These are phyloP conservation scores for Acanthochromis polyacanthus DNA, from an alignment of 2,113 vertebrate genomes.

Conservation along the genomic window DNA sequence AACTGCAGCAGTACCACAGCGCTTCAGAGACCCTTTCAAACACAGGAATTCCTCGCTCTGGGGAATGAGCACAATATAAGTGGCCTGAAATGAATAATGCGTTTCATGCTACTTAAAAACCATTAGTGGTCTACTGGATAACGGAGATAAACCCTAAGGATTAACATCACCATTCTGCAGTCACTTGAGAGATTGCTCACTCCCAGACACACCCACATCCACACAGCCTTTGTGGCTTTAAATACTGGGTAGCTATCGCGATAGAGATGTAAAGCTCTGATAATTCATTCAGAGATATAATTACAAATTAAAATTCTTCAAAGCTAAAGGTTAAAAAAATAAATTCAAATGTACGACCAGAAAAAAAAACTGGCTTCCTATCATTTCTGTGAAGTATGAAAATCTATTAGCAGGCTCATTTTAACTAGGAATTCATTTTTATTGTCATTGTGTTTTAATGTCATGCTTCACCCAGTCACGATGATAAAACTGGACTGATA, in stretches of 20 bases:
- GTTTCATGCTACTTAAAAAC: slow-evolving; percentile 52
- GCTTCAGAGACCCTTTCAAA: slow-evolving; percentile 75
- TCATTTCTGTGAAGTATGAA: too few relatives aligned
- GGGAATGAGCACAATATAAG: slow-evolving; percentile 41
- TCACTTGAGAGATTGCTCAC: not conserved
- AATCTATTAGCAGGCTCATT: too few relatives aligned
- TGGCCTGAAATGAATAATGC: slow-evolving; percentile 61
- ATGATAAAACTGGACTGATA: not conserved
- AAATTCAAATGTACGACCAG: too few relatives aligned
- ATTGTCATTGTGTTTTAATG: not conserved
- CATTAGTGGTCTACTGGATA: slow-evolving; percentile 50
- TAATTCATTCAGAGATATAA: not conserved
- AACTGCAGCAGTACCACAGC: slow-evolving; percentile 43
- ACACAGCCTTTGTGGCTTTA: not conserved
- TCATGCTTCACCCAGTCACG: not conserved
- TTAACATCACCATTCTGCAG: slow-evolving; percentile 21
- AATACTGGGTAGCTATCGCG: not conserved
- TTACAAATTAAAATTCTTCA: not conserved
- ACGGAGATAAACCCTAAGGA: slow-evolving; percentile 43
- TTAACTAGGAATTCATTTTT: not conserved
- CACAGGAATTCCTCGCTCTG: slow-evolving; percentile 57
- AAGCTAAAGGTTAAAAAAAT: not conserved
- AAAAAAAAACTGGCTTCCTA: too few relatives aligned
- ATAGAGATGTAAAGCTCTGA: not conserved
- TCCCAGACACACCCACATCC: not conserved